These are phyloP conservation scores for Steinernema khuongi DNA, from an alignment of 1,140 invertebrate species.

Conservation along the genomic window DNA sequence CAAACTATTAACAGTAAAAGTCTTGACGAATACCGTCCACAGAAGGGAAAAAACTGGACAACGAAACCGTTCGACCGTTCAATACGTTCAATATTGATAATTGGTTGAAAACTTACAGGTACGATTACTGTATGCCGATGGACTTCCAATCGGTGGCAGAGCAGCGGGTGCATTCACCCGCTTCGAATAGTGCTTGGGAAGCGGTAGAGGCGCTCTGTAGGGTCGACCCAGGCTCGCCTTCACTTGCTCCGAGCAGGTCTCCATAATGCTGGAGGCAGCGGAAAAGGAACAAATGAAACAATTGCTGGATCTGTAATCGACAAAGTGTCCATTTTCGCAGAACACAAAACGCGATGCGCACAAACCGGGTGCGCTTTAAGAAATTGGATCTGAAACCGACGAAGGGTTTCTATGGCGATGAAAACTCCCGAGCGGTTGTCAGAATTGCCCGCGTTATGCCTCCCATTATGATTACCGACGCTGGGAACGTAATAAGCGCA, in stretches of 20 bases:
- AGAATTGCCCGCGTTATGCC: no score
- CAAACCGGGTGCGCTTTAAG: no score
- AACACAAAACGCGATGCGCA: no score
- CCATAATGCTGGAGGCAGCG: not conserved
- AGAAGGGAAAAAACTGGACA: no score
- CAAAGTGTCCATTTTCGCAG: no score
- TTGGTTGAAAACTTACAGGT: not conserved
- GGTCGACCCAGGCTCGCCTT: not conserved
- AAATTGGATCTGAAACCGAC: not conserved
- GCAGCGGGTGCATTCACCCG: not conserved
- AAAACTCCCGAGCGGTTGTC: no score
- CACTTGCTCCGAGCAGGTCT: not conserved
- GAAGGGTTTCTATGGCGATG: slow-evolving; percentile 10
- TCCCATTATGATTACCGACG: not conserved
- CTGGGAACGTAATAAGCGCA: no score
- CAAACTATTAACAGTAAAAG: no score
- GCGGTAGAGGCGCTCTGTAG: not conserved
- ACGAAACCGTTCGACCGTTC: no score
- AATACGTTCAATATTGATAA: no score
- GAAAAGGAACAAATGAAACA: not conserved
- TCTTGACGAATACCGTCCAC: no score
- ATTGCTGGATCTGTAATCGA: not conserved
- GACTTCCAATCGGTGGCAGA: not conserved
- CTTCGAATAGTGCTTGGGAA: not conserved
- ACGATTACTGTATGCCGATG: not conserved